Evolutionary conservation across 2,113 vertebrate species (phyloP).

Genomic region (Cyphomyrus discorhynchus): DNA sequence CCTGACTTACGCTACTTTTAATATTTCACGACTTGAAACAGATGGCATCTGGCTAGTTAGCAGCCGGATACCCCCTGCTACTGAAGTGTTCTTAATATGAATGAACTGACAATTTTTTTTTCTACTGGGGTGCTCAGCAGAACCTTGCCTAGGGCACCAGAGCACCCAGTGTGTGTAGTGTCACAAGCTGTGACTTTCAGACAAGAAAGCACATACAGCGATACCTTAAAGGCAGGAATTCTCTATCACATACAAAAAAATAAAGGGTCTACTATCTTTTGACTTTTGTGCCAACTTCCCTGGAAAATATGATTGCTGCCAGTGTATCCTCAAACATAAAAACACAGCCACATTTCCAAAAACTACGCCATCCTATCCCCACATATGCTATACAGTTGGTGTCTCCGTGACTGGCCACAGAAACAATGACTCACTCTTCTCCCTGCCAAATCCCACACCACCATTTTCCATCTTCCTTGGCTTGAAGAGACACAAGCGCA

Average conservation of each 20-base stretch:
- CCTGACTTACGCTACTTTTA: not conserved
- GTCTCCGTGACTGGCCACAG: conserved; percentile 49
- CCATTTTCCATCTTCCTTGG: conserved; percentile 52
- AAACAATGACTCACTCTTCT: conserved; percentile 61
- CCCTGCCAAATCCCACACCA: conserved; percentile 57
- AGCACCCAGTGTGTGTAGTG: not conserved
- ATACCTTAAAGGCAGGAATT: not conserved
- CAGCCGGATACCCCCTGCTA: not conserved
- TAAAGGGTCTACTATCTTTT: not conserved
- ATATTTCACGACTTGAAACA: not conserved
- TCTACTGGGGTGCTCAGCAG: not conserved
- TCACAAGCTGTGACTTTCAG: not conserved
- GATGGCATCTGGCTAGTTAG: not conserved
- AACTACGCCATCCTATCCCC: not conserved
- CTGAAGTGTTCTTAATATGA: not conserved
- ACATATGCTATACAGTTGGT: conserved; percentile 40
- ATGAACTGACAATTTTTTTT: not conserved
- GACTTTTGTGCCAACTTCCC: not conserved
- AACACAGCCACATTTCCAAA: not conserved
- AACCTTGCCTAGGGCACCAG: not conserved
- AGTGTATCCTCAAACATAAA: not conserved
- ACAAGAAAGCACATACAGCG: not conserved
- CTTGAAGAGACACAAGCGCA: conserved; percentile 16
- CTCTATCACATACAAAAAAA: not conserved
- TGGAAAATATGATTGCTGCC: not conserved